A percentile compares a stretch with the other conserved stretches of the same genome.
Evolutionary conservation across 2,113 vertebrate species (phyloP).

Genomic region (Regulus satrapa): DNA sequence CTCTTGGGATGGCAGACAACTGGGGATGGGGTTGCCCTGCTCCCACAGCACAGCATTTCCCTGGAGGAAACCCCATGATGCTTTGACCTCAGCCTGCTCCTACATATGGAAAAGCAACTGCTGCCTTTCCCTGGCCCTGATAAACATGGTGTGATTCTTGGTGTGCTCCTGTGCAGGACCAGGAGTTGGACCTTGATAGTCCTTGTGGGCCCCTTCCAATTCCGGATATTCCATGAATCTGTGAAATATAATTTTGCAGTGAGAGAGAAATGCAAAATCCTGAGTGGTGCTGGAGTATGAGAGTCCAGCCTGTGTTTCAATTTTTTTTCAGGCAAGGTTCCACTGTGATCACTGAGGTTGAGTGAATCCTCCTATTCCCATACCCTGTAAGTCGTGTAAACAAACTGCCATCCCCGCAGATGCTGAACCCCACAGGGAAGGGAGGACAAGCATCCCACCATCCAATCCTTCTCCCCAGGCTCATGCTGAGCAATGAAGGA

Average conservation of each 20-base stretch:
- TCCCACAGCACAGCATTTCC: neutral
- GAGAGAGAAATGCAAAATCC: neutral
- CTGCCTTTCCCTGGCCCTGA: neutral
- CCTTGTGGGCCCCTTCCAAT: neutral
- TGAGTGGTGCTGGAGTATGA: no score
- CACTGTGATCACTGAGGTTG: neutral
- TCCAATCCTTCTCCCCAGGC: neutral
- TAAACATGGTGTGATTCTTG: neutral
- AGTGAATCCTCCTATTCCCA: neutral
- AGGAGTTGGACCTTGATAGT: neutral
- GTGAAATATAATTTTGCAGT: fast-evolving
- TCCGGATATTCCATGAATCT: neutral
- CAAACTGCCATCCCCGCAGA: fast-evolving
- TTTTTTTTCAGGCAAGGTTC: neutral
- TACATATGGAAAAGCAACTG: fast-evolving
- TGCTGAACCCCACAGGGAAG: neutral
- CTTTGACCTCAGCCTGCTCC: neutral
- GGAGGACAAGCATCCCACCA: neutral
- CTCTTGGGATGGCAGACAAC: neutral
- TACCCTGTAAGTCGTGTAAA: neutral
- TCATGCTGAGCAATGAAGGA: fast-evolving
- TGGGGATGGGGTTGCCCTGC: neutral
- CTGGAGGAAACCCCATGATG: neutral
- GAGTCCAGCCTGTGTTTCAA: neutral
- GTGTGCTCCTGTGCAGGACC: neutral